Evolutionary conservation across 92 coral and sea anemone species (phyloP).

Genomic region (Palythoa grandiflora): DNA sequence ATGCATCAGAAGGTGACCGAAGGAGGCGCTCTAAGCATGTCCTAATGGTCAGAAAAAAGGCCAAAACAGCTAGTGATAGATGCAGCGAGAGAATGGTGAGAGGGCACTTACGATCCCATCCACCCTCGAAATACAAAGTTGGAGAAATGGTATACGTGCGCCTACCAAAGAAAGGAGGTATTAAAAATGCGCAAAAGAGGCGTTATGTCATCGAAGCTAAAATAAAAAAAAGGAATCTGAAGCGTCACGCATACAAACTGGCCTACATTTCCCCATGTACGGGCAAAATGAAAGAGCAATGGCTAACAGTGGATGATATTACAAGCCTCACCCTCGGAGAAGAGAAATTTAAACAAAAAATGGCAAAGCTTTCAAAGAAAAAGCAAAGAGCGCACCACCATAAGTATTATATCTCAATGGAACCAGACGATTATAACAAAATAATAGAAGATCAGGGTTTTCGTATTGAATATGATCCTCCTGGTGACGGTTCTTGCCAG

Average conservation of each 20-base stretch:
- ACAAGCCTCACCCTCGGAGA: slow-evolving; percentile 62
- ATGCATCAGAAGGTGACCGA: slow-evolving; percentile 19
- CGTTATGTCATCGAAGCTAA: slow-evolving; percentile 53
- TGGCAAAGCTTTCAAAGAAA: slow-evolving; percentile 31
- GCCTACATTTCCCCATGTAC: slow-evolving; percentile 28
- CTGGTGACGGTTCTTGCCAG: slow-evolving; percentile 68
- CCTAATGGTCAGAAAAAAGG: slow-evolving; percentile 25
- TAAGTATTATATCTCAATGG: slow-evolving; percentile 50
- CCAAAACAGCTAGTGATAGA: slow-evolving; percentile 8
- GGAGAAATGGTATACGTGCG: slow-evolving; percentile 53
- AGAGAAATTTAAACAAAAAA: slow-evolving; percentile 50
- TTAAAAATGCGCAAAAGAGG: slow-evolving; percentile 51
- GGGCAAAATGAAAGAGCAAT: slow-evolving; percentile 45
- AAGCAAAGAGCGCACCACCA: slow-evolving; percentile 24
- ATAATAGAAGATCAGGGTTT: slow-evolving; percentile 60
- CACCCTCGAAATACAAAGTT: slow-evolving; percentile 37
- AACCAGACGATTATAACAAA: slow-evolving; percentile 31
- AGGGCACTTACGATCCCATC: slow-evolving; percentile 14
- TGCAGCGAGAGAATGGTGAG: slow-evolving; percentile 6
- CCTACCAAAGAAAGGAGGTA: slow-evolving; percentile 54
- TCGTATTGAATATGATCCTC: slow-evolving; percentile 49
- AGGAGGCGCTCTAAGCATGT: slow-evolving; percentile 36
- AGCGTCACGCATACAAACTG: slow-evolving; percentile 26
- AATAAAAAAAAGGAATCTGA: slow-evolving; percentile 39
- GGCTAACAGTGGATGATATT: slow-evolving; percentile 57